phyloP scores from a whole-genome alignment of 2,888 invertebrate genomes.

The Enchytraeus crypticus region DNA sequence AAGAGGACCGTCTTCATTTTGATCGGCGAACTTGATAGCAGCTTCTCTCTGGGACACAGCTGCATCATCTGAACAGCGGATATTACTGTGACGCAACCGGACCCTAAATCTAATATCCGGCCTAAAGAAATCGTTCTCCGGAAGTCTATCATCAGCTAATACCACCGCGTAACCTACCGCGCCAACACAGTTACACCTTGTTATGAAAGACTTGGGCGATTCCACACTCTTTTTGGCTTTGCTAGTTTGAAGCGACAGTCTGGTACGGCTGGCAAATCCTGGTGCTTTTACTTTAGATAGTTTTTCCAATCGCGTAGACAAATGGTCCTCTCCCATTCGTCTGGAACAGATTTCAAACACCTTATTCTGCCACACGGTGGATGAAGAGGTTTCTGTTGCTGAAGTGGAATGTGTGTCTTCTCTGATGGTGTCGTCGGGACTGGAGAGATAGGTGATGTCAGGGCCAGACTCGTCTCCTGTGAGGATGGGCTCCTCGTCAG shows the following conservation, averaged over 20 bases:
- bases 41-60: slow-evolving; percentile 21
- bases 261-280: slow-evolving; percentile 21
- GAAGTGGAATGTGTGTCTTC: too few relatives aligned
- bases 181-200: slow-evolving; percentile 23
- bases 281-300: slow-evolving; percentile 8
- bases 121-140: slow-evolving; percentile 26
- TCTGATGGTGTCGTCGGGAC: too few relatives aligned
- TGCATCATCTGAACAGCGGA: slow-evolving; percentile 25
- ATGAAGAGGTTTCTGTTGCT: too few relatives aligned
- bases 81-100: slow-evolving; percentile 25
- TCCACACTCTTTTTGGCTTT: slow-evolving; percentile 21
- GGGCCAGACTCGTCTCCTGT: too few relatives aligned
- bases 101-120: slow-evolving; percentile 22
- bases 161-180: slow-evolving; percentile 26
- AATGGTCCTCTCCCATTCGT: background rate
- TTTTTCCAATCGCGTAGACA: background rate
- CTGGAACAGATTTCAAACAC: background rate
- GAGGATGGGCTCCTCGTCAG: too few relatives aligned
- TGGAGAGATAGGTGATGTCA: too few relatives aligned
- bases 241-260: slow-evolving; percentile 14
- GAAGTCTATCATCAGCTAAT: slow-evolving; percentile 14
- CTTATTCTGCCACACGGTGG: background rate
- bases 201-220: slow-evolving; percentile 11
- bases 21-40: slow-evolving; percentile 27
- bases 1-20: slow-evolving; percentile 29